Evolutionary conservation across 1,140 invertebrate genomes (phyloP).

Genomic region (Drosophila nigrodunni): DNA sequence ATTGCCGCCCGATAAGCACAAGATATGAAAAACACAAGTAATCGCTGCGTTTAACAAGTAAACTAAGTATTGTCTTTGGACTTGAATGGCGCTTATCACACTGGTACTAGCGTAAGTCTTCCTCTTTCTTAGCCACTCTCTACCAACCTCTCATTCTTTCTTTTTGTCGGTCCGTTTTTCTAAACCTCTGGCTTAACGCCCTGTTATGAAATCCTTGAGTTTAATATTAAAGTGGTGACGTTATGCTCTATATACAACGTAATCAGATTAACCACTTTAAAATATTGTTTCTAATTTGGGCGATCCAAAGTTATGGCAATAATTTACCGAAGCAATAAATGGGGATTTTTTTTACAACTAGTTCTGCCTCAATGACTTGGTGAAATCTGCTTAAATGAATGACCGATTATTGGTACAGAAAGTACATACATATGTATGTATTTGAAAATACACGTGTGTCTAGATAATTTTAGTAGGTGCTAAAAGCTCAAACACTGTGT

Average conservation of each 20-base stretch:
- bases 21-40: conserved; percentile 54
- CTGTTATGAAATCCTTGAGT: conserved; percentile 4
- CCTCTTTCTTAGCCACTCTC: not conserved
- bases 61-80: conserved; percentile 38
- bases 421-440: conserved; percentile 1
- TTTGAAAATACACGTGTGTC: not conserved
- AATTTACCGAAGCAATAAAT: not conserved
- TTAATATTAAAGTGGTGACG: conserved; percentile 22
- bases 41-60: conserved; percentile 50
- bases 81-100: conserved; percentile 49
- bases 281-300: conserved; percentile 21
- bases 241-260: not conserved
- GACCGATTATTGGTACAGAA: conserved; percentile 7
- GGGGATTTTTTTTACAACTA: not conserved
- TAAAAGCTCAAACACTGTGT: conserved; percentile 5
- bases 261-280: conserved; percentile 24
- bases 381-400: not conserved
- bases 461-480: not conserved
- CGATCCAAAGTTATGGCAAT: not conserved
- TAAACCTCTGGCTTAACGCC: not conserved
- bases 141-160: not conserved
- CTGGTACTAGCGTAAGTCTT: not conserved
- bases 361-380: not conserved
- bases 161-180: not conserved
- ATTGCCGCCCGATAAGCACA: conserved; percentile 38